Conservation (phyloP, 2,888 invertebrate genomes). For the Ectropis crepuscularia region DNA sequence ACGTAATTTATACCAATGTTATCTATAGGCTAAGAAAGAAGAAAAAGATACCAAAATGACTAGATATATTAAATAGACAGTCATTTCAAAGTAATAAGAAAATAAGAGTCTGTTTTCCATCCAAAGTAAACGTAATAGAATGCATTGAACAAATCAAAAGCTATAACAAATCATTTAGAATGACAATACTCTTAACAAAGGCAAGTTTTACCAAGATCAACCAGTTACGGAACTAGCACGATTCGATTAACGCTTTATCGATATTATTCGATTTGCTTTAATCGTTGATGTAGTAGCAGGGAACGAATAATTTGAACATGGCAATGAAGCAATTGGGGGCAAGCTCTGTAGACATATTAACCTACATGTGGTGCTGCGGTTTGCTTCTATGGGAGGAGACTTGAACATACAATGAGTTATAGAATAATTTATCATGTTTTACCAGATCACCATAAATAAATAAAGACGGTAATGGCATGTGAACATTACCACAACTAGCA, state of each 20-base stretch:
- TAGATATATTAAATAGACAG: too few species aligned
- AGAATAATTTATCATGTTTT: background rate
- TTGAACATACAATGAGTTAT: slow-evolving; percentile 5
- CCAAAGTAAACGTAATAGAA: too few species aligned
- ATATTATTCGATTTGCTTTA: slow-evolving; percentile 24
- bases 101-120: too few species aligned
- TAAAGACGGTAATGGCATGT: too few species aligned
- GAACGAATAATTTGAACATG: slow-evolving; percentile 22
- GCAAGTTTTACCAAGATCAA: slow-evolving; percentile 25
- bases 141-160: slow-evolving; percentile 14
- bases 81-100: too few species aligned
- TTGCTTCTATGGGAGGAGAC: slow-evolving; percentile 11
- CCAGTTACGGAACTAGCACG: slow-evolving; percentile 23
- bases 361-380: slow-evolving; percentile 27
- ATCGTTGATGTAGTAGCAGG: slow-evolving; percentile 17
- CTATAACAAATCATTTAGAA: slow-evolving; percentile 27
- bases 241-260: slow-evolving; percentile 27
- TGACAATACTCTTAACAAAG: slow-evolving; percentile 32
- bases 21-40: too few species aligned
- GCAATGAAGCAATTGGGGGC: slow-evolving; percentile 31
- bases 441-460: slow-evolving; percentile 6
- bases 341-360: slow-evolving; percentile 31
- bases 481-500: too few species aligned
- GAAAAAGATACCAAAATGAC: too few species aligned
- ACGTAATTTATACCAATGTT: too few species aligned